phyloP scores from a whole-genome alignment of 2,113 vertebrate genomes.

The Antechinus stuartii region DNA sequence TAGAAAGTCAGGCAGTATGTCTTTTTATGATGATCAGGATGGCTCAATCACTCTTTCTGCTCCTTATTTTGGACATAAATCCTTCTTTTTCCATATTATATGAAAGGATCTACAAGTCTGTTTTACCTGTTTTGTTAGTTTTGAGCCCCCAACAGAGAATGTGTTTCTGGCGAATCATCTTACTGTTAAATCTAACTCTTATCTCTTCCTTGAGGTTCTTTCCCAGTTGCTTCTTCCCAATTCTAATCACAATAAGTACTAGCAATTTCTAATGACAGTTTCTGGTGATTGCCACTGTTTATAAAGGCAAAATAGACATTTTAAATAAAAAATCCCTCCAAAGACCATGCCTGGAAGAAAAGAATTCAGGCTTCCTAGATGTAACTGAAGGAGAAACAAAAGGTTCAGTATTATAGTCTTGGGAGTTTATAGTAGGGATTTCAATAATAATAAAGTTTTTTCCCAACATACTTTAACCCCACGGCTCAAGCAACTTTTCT shows the following conservation, averaged over 20 bases:
- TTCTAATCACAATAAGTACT: neutral
- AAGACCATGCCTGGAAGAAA: neutral
- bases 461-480: neutral
- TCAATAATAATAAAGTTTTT: neutral
- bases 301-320: neutral
- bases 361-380: neutral
- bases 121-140: neutral
- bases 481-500: neutral
- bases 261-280: neutral
- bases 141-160: neutral
- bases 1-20: neutral
- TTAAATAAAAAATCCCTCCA: neutral
- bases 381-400: neutral
- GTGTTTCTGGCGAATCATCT: neutral
- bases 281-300: neutral
- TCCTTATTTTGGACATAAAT: neutral
- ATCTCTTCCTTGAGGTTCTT: neutral
- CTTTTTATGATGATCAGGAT: neutral
- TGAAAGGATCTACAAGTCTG: neutral
- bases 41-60: neutral
- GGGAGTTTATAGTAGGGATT: neutral
- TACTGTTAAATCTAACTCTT: neutral
- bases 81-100: neutral
- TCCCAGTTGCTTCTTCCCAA: neutral
- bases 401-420: neutral